Evolutionary conservation across 2,113 vertebrate species (phyloP), one percentile per base, ranked within the genome.

Genomic region (Equus przewalskii): DNA sequence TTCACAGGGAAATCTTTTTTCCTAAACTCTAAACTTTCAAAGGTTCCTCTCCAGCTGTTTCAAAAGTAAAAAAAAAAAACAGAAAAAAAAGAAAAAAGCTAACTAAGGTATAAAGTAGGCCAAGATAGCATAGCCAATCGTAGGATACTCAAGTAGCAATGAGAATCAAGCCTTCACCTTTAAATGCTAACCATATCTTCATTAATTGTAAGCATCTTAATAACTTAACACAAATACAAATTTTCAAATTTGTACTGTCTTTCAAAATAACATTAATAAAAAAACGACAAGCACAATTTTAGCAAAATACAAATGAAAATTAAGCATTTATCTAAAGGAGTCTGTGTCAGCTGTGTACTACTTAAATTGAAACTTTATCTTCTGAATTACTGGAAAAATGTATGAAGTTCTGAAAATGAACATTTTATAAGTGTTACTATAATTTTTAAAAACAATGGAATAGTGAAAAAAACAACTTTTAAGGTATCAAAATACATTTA

Each of bases 331-430:
- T 88, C 49, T 84, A 83, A 80, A 96, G 49, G 21, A 78, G 69
- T 85, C 44, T 64, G 22, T 78, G 60, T 81, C 64, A 85, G 28
- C 9, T 91, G 41, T 76, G 54, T 87, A 69, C 51, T 30, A 70
- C 46, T 92, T 67, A 69, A 91, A 86, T 2, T 83, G 58, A 94
- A 97, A 93, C 67, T 72, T 81, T 9, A 75, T 75, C 30, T 95
- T 67, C 44, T 93, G 64, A 67, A 86, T 69, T 89, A 94, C 2
- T 19, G 3, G 49, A 85, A 93, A 94, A 95, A 86, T 58, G 54
- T 81, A 79, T 67, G 36, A 96, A 64, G 51, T 22, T 92, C 24
- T 93, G 3, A 92, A 95, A 44, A 18, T 60, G 24, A 92, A 60
- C 60, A 91, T 60, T 91, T 85, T 78, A n/a, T 78, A 78, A 90